A percentile compares a stretch with the other conserved stretches of the same genome.
phyloP scores from a whole-genome alignment of 2,888 invertebrate genomes.

The Oscheius myriophilus region DNA sequence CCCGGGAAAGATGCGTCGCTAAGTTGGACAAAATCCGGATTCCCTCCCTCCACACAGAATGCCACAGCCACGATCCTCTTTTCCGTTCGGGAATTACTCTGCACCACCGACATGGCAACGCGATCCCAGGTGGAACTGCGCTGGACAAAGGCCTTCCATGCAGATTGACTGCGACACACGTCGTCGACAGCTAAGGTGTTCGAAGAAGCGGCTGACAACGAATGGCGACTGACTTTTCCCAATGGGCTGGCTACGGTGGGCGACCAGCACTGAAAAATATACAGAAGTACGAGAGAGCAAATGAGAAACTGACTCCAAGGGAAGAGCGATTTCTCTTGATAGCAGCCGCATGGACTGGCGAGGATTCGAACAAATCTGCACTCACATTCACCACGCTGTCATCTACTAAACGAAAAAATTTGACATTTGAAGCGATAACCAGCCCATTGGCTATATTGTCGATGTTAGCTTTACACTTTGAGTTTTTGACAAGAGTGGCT shows the following conservation, averaged over 20 bases:
- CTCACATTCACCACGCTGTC: conserved; percentile 3
- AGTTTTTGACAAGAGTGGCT: too few relatives aligned
- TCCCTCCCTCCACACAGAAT: conserved; percentile 1
- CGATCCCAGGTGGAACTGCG: conserved; percentile 6
- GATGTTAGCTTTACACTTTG: too few relatives aligned
- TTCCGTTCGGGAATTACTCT: neutral
- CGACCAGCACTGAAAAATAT: conserved; percentile 17
- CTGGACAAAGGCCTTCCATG: conserved; percentile 16
- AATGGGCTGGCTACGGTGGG: conserved; percentile 22
- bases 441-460: too few relatives aligned
- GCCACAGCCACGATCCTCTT: neutral
- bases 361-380: conserved; percentile 25
- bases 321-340: neutral
- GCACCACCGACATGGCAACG: conserved; percentile 3
- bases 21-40: conserved; percentile 14
- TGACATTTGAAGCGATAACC: too few relatives aligned
- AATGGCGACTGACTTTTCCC: conserved; percentile 6
- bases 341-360: neutral
- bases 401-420: too few relatives aligned
- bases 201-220: neutral
- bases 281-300: too few relatives aligned
- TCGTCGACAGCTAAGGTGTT: conserved; percentile 8
- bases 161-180: conserved; percentile 9
- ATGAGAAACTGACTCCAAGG: too few relatives aligned
- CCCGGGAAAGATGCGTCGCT: conserved; percentile 14